Evolutionary conservation across 2,797 vertebrate genomes (phyloP), one percentile per base, ranked within the genome.

Genomic region (Alauda arvensis): DNA sequence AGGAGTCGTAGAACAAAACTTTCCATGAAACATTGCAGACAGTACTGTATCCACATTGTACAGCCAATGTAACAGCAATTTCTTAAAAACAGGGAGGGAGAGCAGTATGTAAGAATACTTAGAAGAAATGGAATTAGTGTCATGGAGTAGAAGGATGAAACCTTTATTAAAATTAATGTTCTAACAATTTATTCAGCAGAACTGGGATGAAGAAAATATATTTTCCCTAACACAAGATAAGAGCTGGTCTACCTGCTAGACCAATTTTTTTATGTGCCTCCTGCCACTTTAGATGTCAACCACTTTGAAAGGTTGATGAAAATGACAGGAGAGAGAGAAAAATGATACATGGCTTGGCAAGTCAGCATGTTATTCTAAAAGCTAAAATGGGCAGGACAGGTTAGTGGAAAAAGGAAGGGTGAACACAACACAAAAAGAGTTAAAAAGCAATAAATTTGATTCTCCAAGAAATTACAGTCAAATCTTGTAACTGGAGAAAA

Each of bases 21-120:
- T 66, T 52, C 13, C 20, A 28, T 18, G 7, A 68, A 53, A 29
- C 5, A 8, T 7, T 55, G 23, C 25, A 77, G 16, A 25, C 6
- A 61, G 10, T 61, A 43, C 4, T 5, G 17, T 18, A 72, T 34
- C 3, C 7, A n/a, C 2, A 0, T 33, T 51, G 28, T 55, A 57
- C 3, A 18, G 26, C 42, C 26, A 34, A 40, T 11, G 14, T n/a
- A 0, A n/a, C 57, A 37, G 37, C 37, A 37, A 37, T 37, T 80
- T 80, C 43, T 48, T 20, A 45, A 42, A 14, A 14, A 53, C 10
- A 33, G 4, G 5, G 10, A 65, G 11, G 12, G 80, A 68, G 11
- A 85, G 4, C 6, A 46, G 5, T 14, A 25, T n/a, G 28, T 20
- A 57, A 4, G 24, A 67, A 56, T 46, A 33, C 6, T 43, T 48